phyloP scores from a whole-genome alignment of 2,797 vertebrate genomes.

The Mycteria americana region DNA sequence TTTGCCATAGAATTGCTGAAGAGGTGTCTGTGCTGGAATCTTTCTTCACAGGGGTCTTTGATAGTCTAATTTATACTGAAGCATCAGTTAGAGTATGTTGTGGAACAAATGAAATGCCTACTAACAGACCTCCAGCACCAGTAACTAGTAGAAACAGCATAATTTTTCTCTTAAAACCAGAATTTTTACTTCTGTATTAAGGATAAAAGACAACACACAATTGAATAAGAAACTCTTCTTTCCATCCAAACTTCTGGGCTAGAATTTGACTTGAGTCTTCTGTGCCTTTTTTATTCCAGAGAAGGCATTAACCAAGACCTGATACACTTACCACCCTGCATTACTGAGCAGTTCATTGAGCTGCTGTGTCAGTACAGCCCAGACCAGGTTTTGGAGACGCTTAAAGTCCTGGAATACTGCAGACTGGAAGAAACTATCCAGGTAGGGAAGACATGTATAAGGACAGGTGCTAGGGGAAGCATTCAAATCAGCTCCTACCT shows the following conservation, averaged over 20 bases:
- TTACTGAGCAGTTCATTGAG: slow-evolving; percentile 87
- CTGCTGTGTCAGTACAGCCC: slow-evolving; percentile 86
- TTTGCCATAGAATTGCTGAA: not conserved
- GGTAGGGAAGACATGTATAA: slow-evolving; percentile 63
- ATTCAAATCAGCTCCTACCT: not conserved
- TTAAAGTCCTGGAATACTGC: slow-evolving; percentile 87
- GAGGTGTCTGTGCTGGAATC: not conserved
- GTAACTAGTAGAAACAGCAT: not conserved
- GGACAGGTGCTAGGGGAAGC: not conserved
- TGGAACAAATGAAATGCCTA: not conserved
- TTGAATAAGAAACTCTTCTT: not conserved
- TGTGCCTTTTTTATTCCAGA: slow-evolving; percentile 70
- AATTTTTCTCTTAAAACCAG: not conserved
- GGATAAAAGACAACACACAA: not conserved
- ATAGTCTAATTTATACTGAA: not conserved
- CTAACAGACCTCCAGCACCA: not conserved
- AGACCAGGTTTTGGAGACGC: slow-evolving; percentile 80
- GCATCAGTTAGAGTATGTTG: not conserved
- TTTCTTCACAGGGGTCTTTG: not conserved
- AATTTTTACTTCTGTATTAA: not conserved
- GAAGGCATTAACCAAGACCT: slow-evolving; percentile 78
- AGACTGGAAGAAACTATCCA: slow-evolving; percentile 90
- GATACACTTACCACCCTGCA: slow-evolving; percentile 74
- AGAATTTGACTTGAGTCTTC: not conserved
- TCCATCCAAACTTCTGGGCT: not conserved